These are phyloP conservation scores for Holothuria leucospilota DNA, from an alignment of 53 echinoderm and acorn worm genomes.

Conservation along the genomic window DNA sequence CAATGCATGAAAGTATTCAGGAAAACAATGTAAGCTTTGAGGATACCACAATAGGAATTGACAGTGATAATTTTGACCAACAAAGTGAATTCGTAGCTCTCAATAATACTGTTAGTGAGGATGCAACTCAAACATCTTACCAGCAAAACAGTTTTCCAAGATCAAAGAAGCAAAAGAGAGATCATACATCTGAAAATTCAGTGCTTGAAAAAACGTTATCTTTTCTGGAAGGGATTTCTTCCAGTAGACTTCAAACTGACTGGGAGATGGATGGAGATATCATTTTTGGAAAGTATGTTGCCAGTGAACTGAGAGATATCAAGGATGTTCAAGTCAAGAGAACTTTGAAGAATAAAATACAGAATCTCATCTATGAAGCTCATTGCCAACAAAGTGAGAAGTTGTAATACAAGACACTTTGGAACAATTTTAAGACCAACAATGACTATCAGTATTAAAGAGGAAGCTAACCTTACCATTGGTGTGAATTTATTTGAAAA, in stretches of 20 bases:
- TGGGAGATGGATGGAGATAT: constrained; percentile 5
- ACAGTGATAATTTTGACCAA: no score
- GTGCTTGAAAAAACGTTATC: constrained; percentile 6
- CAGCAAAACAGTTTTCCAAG: not conserved
- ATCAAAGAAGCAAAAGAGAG: constrained; percentile 10
- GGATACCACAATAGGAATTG: no score
- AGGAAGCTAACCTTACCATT: no score
- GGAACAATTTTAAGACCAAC: no score
- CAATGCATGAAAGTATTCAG: no score
- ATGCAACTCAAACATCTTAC: no score
- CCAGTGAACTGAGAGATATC: constrained; percentile 12
- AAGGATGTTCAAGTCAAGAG: constrained; percentile 6
- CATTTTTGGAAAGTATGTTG: constrained; percentile 19
- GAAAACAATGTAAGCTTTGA: no score
- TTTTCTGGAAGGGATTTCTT: constrained; percentile 1
- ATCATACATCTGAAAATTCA: not conserved
- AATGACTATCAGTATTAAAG: no score
- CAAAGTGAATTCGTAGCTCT: no score
- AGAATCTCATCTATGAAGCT: constrained; percentile 23
- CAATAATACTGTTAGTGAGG: no score
- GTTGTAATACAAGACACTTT: no score
- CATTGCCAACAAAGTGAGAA: not conserved
- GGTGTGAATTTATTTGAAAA: no score
- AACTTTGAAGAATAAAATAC: constrained; percentile 16
- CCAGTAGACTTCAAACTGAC: not conserved